These are phyloP conservation scores for Todiramphus chloris DNA, from an alignment of 2,113 vertebrate species.

Conservation along the genomic window DNA sequence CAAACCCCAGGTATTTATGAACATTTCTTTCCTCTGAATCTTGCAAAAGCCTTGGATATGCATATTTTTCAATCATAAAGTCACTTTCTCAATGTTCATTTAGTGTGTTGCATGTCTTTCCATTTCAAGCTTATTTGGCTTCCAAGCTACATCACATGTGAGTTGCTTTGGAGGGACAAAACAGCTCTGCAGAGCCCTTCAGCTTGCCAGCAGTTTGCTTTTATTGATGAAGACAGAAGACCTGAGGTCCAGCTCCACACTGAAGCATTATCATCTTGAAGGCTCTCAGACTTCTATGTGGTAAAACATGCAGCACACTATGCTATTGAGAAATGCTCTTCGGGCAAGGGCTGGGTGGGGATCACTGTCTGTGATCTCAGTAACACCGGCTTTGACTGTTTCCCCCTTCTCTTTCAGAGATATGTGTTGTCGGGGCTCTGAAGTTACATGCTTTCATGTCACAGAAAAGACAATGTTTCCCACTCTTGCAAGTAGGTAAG, in stretches of 20 bases:
- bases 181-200: background rate
- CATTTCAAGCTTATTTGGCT: background rate
- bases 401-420: background rate
- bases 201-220: background rate
- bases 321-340: background rate
- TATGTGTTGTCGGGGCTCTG: rapidly evolving
- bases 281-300: background rate
- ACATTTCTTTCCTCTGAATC: background rate
- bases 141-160: background rate
- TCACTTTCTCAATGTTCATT: background rate
- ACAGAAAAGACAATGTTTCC: rapidly evolving
- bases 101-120: background rate
- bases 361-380: background rate
- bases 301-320: background rate
- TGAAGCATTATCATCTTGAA: background rate
- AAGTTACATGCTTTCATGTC: background rate
- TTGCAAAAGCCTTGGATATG: background rate
- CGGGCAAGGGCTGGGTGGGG: background rate
- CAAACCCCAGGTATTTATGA: background rate
- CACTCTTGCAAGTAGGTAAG: background rate
- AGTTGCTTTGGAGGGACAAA: background rate
- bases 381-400: background rate
- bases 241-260: background rate
- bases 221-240: background rate
- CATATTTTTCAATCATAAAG: background rate